Percentiles rank a stretch among this genome's conserved stretches.
Conservation (phyloP, 2,113 vertebrate genomes). For the Xyliphius kryptos region DNA sequence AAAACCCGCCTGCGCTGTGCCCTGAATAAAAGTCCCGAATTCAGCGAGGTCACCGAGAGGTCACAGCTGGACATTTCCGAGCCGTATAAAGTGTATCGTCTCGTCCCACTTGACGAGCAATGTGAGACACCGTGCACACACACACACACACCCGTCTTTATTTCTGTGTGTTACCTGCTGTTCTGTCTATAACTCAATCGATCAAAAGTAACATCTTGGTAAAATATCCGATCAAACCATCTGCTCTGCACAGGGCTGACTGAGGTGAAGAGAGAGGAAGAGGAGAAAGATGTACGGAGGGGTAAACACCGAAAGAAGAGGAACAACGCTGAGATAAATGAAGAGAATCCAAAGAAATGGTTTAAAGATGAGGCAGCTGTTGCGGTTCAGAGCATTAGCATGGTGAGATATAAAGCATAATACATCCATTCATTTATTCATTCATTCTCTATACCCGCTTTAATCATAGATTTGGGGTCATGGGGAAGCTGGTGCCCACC, state of each 20-base stretch:
- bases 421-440: no score
- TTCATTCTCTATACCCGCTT: no score
- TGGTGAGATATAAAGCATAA: no score
- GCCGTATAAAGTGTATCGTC: constrained; percentile 84
- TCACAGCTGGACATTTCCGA: constrained; percentile 76
- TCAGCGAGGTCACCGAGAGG: constrained; percentile 65
- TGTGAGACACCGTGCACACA: no score
- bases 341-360: constrained; percentile 27
- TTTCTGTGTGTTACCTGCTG: neutral
- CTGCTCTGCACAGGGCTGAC: constrained; percentile 44
- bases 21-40: constrained; percentile 82
- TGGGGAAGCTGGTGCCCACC: no score
- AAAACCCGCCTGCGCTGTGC: constrained; percentile 86
- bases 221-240: neutral
- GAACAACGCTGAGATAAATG: constrained; percentile 32
- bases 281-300: constrained; percentile 35
- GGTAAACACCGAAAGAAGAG: constrained; percentile 39
- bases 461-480: no score
- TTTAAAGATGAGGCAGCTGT: constrained; percentile 34
- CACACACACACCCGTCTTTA: constrained; percentile 29
- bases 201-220: no score
- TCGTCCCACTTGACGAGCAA: constrained; percentile 66
- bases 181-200: neutral
- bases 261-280: constrained; percentile 33
- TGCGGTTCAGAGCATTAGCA: constrained; percentile 29